Base-by-base conservation (phyloP, 2,113 vertebrate species). In the Phyllostomus discolor region DNA sequence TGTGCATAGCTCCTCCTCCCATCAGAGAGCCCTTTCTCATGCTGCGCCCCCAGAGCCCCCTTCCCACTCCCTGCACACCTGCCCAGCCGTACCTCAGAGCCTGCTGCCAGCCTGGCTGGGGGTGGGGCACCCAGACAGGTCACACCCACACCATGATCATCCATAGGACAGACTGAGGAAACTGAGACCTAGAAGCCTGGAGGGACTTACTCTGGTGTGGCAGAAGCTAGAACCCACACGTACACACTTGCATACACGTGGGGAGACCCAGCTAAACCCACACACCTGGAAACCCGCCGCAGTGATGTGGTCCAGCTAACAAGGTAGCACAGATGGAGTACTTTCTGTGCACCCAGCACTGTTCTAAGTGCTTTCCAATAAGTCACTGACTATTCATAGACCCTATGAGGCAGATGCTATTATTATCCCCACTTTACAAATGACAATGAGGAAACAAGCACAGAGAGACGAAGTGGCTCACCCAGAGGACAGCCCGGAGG, bases 181-280 rank as follows among this genome's bases (percentile, higher is more conserved):
- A 88, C 85, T 7, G 50, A 93, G 86, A 19, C 84, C 24, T 24
- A 1, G 46, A 41, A 12, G 24, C 16, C 50, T 33, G 46, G 35
- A 62, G 48, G n/a, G 16, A 14, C 69, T 52, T 57, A 48, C 41
- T 64, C 15, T 22, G 2, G 1, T 41, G n/a, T 66, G 26, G 64
- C 17, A 3, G n/a, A 91, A 83, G 69, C 48, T 38, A 81, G 59
- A 38, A 19, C 31, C 46, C 28, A 28, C 24, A 5, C 5, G 0
- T 22, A 11, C 12, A 22, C 26, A 17, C 26, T 91, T n/a, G 5
- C 31, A 50, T 7, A 9, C 11, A 14, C 41, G 0, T 0, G 2
- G 62, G 24, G 43, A 87, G 43, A 35, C 73, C 31, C 1, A 38
- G 66, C n/a, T 4, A 26, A 24, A 69, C 46, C 2, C 11, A 10